Conservation (phyloP, 1,140 invertebrate species). For the Zaprionus vittiger region DNA sequence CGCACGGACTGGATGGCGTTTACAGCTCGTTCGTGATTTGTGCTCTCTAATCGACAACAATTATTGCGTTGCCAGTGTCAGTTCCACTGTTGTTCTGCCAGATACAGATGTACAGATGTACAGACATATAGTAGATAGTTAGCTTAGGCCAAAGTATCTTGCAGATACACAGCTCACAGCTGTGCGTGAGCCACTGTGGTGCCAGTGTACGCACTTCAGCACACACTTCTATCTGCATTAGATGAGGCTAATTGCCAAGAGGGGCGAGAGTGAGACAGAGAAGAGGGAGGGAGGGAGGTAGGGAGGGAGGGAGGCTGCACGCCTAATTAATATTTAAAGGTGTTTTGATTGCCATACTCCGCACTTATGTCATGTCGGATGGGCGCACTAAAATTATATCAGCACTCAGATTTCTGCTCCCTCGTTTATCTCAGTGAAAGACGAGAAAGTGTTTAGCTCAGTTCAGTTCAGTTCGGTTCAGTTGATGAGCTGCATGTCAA, state of each 20-base stretch:
- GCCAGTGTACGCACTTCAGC: constrained; percentile 73
- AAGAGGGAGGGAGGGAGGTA: background rate
- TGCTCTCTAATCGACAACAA: constrained; percentile 78
- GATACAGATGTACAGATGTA: constrained; percentile 29
- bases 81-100: constrained; percentile 29
- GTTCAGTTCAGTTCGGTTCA: background rate
- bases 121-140: constrained; percentile 25
- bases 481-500: constrained; percentile 55
- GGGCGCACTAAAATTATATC: constrained; percentile 40
- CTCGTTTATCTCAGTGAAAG: constrained; percentile 36
- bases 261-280: constrained; percentile 23
- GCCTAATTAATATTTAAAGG: constrained; percentile 79
- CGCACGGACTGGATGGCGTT: constrained; percentile 31
- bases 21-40: constrained; percentile 77
- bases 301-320: constrained; percentile 7
- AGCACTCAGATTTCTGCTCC: constrained; percentile 9
- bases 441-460: constrained; percentile 40
- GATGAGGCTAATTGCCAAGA: constrained; percentile 6
- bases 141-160: constrained; percentile 27
- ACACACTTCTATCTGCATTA: constrained; percentile 57
- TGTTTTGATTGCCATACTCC: constrained; percentile 50
- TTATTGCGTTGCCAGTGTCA: constrained; percentile 57
- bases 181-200: constrained; percentile 18
- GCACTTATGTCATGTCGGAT: constrained; percentile 63
- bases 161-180: constrained; percentile 18